phyloP scores from a whole-genome alignment of 2,888 invertebrate genomes.

The Drosophila sordidapex region DNA sequence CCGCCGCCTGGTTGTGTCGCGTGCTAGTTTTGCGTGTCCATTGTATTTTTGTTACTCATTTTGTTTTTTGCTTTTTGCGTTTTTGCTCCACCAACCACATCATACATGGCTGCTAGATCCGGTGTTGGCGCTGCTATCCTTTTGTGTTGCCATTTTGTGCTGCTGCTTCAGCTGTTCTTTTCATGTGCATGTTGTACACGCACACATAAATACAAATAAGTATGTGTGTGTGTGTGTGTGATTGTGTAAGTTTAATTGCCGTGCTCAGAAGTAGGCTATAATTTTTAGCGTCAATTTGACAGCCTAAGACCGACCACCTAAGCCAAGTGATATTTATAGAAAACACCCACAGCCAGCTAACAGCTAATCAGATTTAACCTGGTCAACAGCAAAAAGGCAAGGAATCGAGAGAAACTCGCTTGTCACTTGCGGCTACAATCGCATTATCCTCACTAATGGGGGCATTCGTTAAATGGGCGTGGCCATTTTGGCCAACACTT shows the following conservation, averaged over 20 bases:
- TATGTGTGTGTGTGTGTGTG: neutral
- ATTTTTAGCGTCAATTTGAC: conserved; percentile 51
- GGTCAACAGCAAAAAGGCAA: conserved; percentile 20
- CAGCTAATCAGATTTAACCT: conserved; percentile 51
- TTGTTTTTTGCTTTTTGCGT: conserved; percentile 37
- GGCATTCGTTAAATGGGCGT: conserved; percentile 20
- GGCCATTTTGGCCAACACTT: conserved; percentile 28
- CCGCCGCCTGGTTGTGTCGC: conserved; percentile 57
- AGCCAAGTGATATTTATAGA: conserved; percentile 47
- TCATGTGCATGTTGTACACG: conserved; percentile 26
- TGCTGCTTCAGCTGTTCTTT: conserved; percentile 44
- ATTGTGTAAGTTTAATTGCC: conserved; percentile 51
- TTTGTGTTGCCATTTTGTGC: conserved; percentile 55
- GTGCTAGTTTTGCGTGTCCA: conserved; percentile 56
- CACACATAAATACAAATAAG: neutral
- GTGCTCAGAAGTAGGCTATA: conserved; percentile 55
- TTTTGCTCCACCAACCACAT: conserved; percentile 27
- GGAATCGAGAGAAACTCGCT: conserved; percentile 24
- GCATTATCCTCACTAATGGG: conserved; percentile 31
- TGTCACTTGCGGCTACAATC: conserved; percentile 39
- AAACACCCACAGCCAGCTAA: neutral
- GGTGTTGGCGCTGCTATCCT: conserved; percentile 7
- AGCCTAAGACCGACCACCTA: conserved; percentile 22
- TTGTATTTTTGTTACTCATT: conserved; percentile 55
- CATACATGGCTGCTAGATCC: neutral